A percentile compares a stretch with the other conserved stretches of the same genome.
Evolutionary conservation across 1,140 invertebrate species (phyloP).

Genomic region (Apocrypta bakeri): DNA sequence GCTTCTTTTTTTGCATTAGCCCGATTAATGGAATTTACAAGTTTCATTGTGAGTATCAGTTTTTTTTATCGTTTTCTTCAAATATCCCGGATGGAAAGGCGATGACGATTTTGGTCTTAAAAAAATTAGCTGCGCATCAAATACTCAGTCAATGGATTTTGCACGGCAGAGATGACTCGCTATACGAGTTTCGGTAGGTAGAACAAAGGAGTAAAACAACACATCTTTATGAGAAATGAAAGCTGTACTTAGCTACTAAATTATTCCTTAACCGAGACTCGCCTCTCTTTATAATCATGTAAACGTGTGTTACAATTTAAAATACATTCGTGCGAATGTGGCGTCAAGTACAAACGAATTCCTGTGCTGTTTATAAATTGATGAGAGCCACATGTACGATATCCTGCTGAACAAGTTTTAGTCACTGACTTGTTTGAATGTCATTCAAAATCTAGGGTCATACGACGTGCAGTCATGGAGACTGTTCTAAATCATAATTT

Average conservation of each 20-base stretch:
- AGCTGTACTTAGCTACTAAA: too few relatives aligned
- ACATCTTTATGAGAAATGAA: too few relatives aligned
- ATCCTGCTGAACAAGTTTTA: slow-evolving; percentile 22
- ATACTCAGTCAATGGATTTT: background rate
- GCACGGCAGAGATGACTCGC: too few relatives aligned
- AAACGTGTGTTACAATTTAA: slow-evolving; percentile 9
- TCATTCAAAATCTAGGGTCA: background rate
- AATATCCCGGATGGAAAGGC: background rate
- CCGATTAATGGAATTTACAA: slow-evolving; percentile 43
- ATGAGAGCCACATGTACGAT: too few relatives aligned
- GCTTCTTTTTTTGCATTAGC: slow-evolving; percentile 26
- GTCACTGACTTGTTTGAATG: slow-evolving; percentile 13
- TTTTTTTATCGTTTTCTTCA: slow-evolving; percentile 18
- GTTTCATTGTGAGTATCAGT: slow-evolving; percentile 12
- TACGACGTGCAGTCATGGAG: background rate
- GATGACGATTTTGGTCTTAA: background rate
- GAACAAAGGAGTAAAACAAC: too few relatives aligned
- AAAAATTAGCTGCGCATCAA: background rate
- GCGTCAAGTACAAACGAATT: slow-evolving; percentile 9
- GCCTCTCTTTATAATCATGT: too few relatives aligned
- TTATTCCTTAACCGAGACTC: background rate
- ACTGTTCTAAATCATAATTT: background rate
- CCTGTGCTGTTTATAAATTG: background rate
- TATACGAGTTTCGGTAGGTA: too few relatives aligned
- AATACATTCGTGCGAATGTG: background rate